A percentile compares a stretch with the other conserved stretches of the same genome.
Evolutionary conservation across 1,140 invertebrate genomes (phyloP).

Genomic region (Micrasema longulum): DNA sequence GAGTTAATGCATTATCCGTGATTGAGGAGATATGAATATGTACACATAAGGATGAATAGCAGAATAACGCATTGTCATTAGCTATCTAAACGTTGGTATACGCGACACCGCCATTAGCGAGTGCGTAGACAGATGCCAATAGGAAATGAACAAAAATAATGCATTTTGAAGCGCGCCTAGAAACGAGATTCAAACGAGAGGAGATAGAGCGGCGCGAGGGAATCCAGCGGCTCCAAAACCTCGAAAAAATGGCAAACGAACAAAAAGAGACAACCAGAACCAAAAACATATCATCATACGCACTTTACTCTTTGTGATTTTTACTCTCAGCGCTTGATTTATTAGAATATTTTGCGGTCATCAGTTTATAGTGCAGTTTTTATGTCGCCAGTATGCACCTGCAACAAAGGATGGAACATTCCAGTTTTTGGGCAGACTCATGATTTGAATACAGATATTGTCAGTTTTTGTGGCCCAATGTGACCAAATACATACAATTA

Average conservation of each 20-base stretch:
- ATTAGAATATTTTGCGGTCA: not conserved
- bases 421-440: conserved; percentile 20
- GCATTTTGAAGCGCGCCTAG: conserved; percentile 27
- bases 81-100: not conserved
- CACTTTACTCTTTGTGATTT: not conserved
- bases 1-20: not conserved
- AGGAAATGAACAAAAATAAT: conserved; percentile 35
- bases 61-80: conserved; percentile 1
- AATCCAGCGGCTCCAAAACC: not conserved
- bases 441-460: conserved; percentile 32
- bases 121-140: conserved; percentile 35
- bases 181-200: conserved; percentile 15
- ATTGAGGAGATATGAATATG: conserved; percentile 11
- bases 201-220: not conserved
- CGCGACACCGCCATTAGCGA: conserved; percentile 19
- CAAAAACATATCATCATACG: not conserved
- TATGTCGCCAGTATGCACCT: conserved; percentile 15
- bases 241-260: not conserved
- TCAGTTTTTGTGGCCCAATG: conserved; percentile 20
- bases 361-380: conserved; percentile 18
- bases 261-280: conserved; percentile 3
- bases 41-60: not conserved
- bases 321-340: not conserved
- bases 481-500: conserved; percentile 15
- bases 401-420: conserved; percentile 8